Conservation (phyloP, 2,888 invertebrate genomes). For the Dinocampus coccinellae region DNA sequence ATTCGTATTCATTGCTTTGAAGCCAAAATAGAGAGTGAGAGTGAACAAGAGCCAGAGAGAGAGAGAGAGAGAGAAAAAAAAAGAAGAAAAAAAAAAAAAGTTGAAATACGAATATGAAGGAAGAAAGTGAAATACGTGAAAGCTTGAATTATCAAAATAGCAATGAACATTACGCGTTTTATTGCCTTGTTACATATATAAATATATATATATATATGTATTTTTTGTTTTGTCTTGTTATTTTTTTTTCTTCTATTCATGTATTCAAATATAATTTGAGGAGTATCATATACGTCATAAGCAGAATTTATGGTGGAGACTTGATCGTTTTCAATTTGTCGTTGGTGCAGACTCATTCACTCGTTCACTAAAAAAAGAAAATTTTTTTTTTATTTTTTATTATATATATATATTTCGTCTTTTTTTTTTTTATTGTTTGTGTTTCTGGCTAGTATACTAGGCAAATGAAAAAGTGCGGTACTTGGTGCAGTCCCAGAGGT, state of each 20-base stretch:
- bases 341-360: slow-evolving; percentile 24
- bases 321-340: slow-evolving; percentile 22
- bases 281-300: slow-evolving; percentile 17
- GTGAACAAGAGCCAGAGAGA: background rate
- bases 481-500: slow-evolving; percentile 3
- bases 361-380: slow-evolving; percentile 33
- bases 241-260: slow-evolving; percentile 1
- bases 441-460: slow-evolving; percentile 12
- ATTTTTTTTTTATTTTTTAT: background rate
- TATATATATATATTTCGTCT: slow-evolving; percentile 4
- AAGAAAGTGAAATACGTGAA: background rate
- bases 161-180: background rate
- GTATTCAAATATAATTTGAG: background rate
- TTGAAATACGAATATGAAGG: too few species aligned
- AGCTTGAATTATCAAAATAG: background rate
- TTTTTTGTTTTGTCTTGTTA: slow-evolving; percentile 6
- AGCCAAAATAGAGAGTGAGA: background rate
- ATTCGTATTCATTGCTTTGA: slow-evolving; percentile 68
- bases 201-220: background rate
- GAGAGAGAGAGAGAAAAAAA: background rate
- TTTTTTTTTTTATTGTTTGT: slow-evolving; percentile 13
- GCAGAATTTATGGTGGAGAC: slow-evolving; percentile 35
- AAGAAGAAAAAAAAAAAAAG: background rate
- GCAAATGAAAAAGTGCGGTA: slow-evolving; percentile 34
- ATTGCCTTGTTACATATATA: background rate